Conservation (phyloP, 2,888 invertebrate species). For the Halictus ligatus region DNA sequence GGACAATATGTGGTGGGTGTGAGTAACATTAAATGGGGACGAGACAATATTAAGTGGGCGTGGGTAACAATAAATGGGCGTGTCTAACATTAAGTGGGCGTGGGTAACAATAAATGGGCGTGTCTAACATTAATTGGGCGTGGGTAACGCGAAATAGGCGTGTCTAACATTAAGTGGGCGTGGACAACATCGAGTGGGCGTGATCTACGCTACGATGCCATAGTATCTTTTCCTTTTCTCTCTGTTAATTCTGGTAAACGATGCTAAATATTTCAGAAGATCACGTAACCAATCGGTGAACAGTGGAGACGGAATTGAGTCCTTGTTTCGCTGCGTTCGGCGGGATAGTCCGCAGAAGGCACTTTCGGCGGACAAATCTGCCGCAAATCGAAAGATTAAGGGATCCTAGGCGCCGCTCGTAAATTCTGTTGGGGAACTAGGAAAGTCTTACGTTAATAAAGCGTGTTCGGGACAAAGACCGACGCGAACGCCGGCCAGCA, state of each 20-base stretch:
- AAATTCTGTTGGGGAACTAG: slow-evolving; percentile 27
- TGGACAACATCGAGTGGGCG: too few relatives aligned
- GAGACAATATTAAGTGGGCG: too few relatives aligned
- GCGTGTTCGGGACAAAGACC: slow-evolving; percentile 51
- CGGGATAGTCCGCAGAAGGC: not conserved
- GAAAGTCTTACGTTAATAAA: slow-evolving; percentile 50
- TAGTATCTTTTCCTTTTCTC: not conserved
- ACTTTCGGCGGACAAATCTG: slow-evolving; percentile 4
- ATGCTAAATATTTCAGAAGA: not conserved
- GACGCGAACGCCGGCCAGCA: slow-evolving; percentile 18
- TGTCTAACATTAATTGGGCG: too few relatives aligned
- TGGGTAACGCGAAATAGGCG: too few relatives aligned
- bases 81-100: too few relatives aligned
- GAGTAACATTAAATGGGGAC: too few relatives aligned
- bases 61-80: too few relatives aligned
- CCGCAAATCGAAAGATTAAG: slow-evolving; percentile 6
- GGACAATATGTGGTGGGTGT: too few relatives aligned
- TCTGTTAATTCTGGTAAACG: not conserved
- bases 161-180: too few relatives aligned
- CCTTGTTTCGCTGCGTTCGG: not conserved
- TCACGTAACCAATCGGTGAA: not conserved
- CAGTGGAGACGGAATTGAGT: not conserved
- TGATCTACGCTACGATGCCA: not conserved
- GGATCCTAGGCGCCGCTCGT: not conserved
- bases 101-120: too few relatives aligned